A percentile compares a stretch with the other conserved stretches of the same genome.
Conservation (phyloP, 2,888 invertebrate genomes). For the Mythimna impura region DNA sequence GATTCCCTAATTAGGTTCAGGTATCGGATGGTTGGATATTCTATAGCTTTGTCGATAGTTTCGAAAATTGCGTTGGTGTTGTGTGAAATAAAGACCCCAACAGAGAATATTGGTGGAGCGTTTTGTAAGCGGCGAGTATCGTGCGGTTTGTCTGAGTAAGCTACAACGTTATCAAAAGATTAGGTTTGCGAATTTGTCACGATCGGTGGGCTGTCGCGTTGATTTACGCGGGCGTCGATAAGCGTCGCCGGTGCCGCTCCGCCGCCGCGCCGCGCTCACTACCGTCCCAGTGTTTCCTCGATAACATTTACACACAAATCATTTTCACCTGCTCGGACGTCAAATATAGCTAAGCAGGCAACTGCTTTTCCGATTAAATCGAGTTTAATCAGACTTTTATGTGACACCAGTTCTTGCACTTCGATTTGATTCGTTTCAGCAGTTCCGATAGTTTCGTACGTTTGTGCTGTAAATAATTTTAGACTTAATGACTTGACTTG, state of each 20-base stretch:
- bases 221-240: slow-evolving; percentile 84
- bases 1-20: slow-evolving; percentile 56
- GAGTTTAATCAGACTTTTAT: slow-evolving; percentile 37
- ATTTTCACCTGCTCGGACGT: slow-evolving; percentile 55
- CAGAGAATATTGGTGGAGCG: slow-evolving; percentile 18
- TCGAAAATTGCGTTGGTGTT: background rate
- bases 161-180: slow-evolving; percentile 82
- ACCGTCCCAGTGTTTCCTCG: slow-evolving; percentile 58
- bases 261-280: slow-evolving; percentile 61
- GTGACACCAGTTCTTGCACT: slow-evolving; percentile 25
- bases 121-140: slow-evolving; percentile 53
- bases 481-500: background rate
- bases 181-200: slow-evolving; percentile 87
- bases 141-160: slow-evolving; percentile 66
- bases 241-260: slow-evolving; percentile 68
- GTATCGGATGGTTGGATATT: slow-evolving; percentile 20
- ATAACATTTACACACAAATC: slow-evolving; percentile 65
- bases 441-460: background rate
- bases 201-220: slow-evolving; percentile 85
- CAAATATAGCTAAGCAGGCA: slow-evolving; percentile 48
- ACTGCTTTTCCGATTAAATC: slow-evolving; percentile 25
- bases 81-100: slow-evolving; percentile 18
- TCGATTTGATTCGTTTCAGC: slow-evolving; percentile 27
- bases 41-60: background rate
- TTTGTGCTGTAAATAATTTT: background rate